These are phyloP conservation scores for Agriotes lineatus DNA, from an alignment of 2,888 invertebrate species.

Conservation along the genomic window DNA sequence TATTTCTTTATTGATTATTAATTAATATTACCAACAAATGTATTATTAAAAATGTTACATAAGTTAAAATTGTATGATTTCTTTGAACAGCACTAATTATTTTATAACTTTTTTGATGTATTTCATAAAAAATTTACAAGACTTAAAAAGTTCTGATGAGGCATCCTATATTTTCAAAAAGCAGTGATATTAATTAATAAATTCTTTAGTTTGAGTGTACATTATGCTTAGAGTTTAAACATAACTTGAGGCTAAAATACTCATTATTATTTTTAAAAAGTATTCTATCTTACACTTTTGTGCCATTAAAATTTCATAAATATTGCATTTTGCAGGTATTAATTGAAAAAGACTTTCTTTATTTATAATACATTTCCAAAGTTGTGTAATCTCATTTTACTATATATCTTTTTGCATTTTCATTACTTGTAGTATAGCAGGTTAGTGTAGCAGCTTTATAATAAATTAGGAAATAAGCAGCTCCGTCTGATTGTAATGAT, in stretches of 20 bases:
- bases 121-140: too few species aligned
- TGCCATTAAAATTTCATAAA: slow-evolving; percentile 15
- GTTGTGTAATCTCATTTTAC: slow-evolving; percentile 21
- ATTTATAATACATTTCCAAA: slow-evolving; percentile 8
- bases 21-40: too few species aligned
- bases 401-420: slow-evolving; percentile 8
- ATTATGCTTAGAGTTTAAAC: background rate
- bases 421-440: slow-evolving; percentile 24
- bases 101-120: too few species aligned
- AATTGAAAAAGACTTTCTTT: background rate
- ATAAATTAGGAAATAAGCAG: slow-evolving; percentile 28
- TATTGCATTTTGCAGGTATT: slow-evolving; percentile 6
- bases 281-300: slow-evolving; percentile 10
- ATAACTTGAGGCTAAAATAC: slow-evolving; percentile 7
- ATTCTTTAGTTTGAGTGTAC: slow-evolving; percentile 6
- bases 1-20: too few species aligned
- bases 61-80: too few species aligned
- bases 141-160: too few species aligned
- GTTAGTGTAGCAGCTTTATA: slow-evolving; percentile 32
- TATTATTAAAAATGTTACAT: too few species aligned
- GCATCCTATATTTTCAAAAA: too few species aligned
- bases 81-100: too few species aligned
- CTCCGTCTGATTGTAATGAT: slow-evolving; percentile 24
- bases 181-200: too few species aligned
- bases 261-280: background rate